Base-by-base conservation (phyloP, 2,113 vertebrate genomes). In the Paedocypris sp. region DNA sequence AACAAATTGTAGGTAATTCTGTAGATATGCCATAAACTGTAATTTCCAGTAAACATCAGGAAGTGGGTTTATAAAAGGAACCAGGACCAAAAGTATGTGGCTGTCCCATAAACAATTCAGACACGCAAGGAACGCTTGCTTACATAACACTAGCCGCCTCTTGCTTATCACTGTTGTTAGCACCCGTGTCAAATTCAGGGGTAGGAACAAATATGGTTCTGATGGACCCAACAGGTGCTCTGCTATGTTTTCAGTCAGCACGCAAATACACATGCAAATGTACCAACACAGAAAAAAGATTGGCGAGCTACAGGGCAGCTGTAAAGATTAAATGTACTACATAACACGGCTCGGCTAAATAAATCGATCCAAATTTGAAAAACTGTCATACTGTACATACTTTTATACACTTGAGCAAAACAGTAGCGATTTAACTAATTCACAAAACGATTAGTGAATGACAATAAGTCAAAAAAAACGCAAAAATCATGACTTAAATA, bases 101-200 rank as follows among this genome's bases (percentile, higher is more conserved):
- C 49, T 60, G 43, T 31, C 35, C 29, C 25, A 60, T 36, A 67
- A 59, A 71, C 60, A 68, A 22, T 23, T 49, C 16, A 48, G 48
- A 51, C 43, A 64, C 5, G 51, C n/a, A 2, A 38, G 11, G 60
- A 67, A 54, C 42, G 23, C 25, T 51, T 57, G 49, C 49, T 64
- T 64, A 52, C 31, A 67, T 67, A 67, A 67, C 60, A 31, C 36
- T 54, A 49, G 23, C 25, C 5, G 36, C 39, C 20, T 7, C 3
- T 3, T 26, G 6, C n/a, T 43, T 36, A 35, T 19, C 16, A 32
- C 25, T 20, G 47, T 19, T 56, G 62, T 47, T 56, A 43, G 46
- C 28, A 15, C 50, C 28, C 20, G 41, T 19, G 51, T 65, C 46
- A 25, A 39, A 22, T 54, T 64, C 36, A 9, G n/a, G 16, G 46